Evolutionary conservation across 2,888 invertebrate genomes (phyloP).

Genomic region (Agriopis leucophaearia): DNA sequence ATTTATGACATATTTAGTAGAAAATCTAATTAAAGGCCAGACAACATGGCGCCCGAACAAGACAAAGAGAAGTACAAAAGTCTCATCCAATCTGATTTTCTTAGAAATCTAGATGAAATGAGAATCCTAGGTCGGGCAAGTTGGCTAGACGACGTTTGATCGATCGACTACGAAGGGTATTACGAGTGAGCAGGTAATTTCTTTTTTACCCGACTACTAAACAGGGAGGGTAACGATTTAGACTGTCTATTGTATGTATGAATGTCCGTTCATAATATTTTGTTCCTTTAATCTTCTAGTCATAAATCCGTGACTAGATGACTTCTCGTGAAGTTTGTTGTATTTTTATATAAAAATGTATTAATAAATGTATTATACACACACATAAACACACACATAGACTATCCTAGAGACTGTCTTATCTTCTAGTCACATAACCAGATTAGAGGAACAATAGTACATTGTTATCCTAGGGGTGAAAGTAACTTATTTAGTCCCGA

Average conservation of each 20-base stretch:
- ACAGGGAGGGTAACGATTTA: neutral
- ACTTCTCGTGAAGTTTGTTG: too few species aligned
- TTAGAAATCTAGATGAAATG: slow-evolving; percentile 11
- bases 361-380: too few species aligned
- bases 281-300: too few species aligned
- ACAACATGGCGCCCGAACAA: neutral
- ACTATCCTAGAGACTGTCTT: too few species aligned
- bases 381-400: too few species aligned
- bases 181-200: neutral
- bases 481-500: too few species aligned
- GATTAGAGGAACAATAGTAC: too few species aligned
- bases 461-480: too few species aligned
- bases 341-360: too few species aligned
- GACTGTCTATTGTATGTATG: too few species aligned
- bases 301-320: too few species aligned
- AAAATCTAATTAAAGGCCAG: slow-evolving; percentile 3
- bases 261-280: neutral
- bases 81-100: slow-evolving; percentile 16
- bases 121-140: neutral
- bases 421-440: too few species aligned
- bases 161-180: slow-evolving; percentile 1
- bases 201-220: neutral
- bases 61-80: neutral
- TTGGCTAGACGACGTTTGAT: slow-evolving; percentile 25
- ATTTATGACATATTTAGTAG: neutral